phyloP scores from a whole-genome alignment of 2,113 vertebrate species.

The Uropsilus gracilis region DNA sequence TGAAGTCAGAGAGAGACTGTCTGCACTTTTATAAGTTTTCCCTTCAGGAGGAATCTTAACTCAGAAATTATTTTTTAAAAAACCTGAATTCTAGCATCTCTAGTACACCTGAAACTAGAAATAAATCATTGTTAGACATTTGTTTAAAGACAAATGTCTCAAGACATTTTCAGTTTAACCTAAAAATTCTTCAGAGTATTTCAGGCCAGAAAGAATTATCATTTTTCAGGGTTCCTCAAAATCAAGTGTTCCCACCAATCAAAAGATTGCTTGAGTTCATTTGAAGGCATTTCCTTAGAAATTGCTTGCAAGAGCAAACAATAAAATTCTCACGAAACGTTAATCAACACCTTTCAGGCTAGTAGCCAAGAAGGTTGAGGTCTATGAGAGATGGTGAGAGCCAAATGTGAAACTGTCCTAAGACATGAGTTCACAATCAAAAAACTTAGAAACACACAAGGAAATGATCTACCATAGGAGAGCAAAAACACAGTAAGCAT shows the following conservation, averaged over 20 bases:
- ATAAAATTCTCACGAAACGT: not conserved
- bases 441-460: constrained; percentile 3
- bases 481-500: not conserved
- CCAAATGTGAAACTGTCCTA: not conserved
- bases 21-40: not conserved
- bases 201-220: not conserved
- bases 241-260: not conserved
- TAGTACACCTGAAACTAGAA: not conserved
- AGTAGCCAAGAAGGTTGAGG: not conserved
- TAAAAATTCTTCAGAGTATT: not conserved
- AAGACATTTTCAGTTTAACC: not conserved
- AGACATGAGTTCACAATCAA: not conserved
- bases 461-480: not conserved
- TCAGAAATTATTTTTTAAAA: not conserved
- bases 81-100: not conserved
- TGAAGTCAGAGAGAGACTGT: not conserved
- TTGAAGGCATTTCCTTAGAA: not conserved
- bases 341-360: not conserved
- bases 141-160: not conserved
- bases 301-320: not conserved
- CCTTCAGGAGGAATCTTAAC: not conserved
- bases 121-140: not conserved
- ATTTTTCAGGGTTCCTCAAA: not conserved
- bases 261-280: not conserved
- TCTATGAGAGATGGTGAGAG: not conserved